Evolutionary conservation across 2,888 invertebrate genomes (phyloP), one percentile per base, ranked within the genome.

Genomic region (Drosophila bunnanda): DNA sequence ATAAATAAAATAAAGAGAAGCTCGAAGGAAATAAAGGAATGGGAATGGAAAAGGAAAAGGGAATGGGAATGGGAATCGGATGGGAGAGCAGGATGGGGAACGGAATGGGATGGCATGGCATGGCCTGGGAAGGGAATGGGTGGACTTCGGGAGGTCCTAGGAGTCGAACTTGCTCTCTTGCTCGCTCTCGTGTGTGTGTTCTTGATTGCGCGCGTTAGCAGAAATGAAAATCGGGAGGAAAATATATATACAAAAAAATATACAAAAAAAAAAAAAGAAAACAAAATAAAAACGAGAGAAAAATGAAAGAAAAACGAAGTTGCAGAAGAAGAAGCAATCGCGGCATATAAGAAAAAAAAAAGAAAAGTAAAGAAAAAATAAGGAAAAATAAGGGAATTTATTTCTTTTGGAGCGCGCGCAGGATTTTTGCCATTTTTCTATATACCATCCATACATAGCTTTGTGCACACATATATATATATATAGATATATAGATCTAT

Each of bases 151-250:
- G 48, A 68, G 67, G 56, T 69, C 56, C 67, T 67, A 67, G 67
- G 69, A 67, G 67, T 69, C 69, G 34, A 28, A 68, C 69, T 12
- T 68, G 65, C 44, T 62, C 56, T 52, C 55, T 72, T 30, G 32
- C 34, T 57, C 36, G 20, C 36, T 57, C 52, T 54, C 25, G 56
- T 56, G 52, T 58, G 50, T 68, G 59, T 67, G 54, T 79, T 77
- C 84, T 83, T 82, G 82, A 87, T 84, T 82, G 82, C 84, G 82
- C 82, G 87, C 84, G 88, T 82, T 88, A 82, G 80, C 82, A 82
- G 75, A 80, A 83, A 88, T 83, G 83, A 83, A 85, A 83, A 83
- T 88, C 82, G 80, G 78, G 88, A 78, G 82, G 68, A 60, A 78
- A 70, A 66, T 55, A 66, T 66, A 66, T 66, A 62, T 44, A 73